phyloP scores from a whole-genome alignment of 2,888 invertebrate genomes.

The Baccha elongata region DNA sequence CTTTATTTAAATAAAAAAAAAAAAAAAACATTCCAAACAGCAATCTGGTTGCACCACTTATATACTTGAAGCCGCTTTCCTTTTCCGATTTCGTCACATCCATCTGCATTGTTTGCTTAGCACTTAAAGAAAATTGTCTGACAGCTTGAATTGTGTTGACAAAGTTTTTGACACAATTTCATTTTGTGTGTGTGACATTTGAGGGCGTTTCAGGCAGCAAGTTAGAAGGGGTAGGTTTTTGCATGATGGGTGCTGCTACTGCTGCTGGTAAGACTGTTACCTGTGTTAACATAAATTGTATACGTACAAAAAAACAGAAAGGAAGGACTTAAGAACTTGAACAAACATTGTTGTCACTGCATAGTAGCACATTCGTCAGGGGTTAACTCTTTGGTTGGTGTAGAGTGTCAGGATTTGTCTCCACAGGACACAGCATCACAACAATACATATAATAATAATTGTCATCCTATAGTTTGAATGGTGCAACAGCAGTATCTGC shows the following conservation, averaged over 20 bases:
- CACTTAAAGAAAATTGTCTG: conserved; percentile 74
- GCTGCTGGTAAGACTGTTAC: conserved; percentile 23
- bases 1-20: too few relatives aligned
- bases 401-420: conserved; percentile 82
- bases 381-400: conserved; percentile 69
- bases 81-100: conserved; percentile 62
- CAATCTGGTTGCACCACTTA: conserved; percentile 15
- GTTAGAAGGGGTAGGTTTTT: conserved; percentile 2
- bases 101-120: conserved; percentile 69
- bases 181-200: conserved; percentile 65
- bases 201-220: too few relatives aligned
- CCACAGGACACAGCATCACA: conserved; percentile 77
- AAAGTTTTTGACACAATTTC: conserved; percentile 81
- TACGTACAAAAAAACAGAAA: conserved; percentile 12
- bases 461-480: conserved; percentile 51
- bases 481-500: conserved; percentile 29
- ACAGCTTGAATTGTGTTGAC: conserved; percentile 76
- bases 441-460: conserved; percentile 60
- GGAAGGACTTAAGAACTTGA: conserved; percentile 57
- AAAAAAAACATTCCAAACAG: background rate
- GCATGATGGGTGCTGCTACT: conserved; percentile 24
- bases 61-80: conserved; percentile 24
- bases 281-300: conserved; percentile 62
- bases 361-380: conserved; percentile 67
- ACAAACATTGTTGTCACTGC: conserved; percentile 61